Percentiles rank a stretch among this genome's conserved stretches.
Evolutionary conservation across 2,888 invertebrate genomes (phyloP).

Genomic region (Gasteruption jaculator): DNA sequence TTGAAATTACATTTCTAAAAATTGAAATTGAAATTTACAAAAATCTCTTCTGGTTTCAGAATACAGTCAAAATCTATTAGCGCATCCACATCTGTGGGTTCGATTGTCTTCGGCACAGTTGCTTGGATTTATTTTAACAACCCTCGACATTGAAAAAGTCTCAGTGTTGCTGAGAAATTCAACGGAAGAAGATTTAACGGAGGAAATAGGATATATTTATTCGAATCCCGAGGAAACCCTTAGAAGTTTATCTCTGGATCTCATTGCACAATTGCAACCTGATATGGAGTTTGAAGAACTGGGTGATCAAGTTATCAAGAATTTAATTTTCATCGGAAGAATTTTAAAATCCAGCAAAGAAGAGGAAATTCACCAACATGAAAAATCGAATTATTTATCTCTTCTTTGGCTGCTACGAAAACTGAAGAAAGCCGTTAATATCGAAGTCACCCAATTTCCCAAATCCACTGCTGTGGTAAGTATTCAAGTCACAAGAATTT

Average conservation of each 20-base stretch:
- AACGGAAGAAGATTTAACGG: conserved; percentile 44
- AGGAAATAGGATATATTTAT: conserved; percentile 61
- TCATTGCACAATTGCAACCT: conserved; percentile 70
- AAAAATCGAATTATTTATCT: conserved; percentile 54
- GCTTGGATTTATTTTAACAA: conserved; percentile 66
- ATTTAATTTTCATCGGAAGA: conserved; percentile 66
- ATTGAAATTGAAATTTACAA: too few relatives aligned
- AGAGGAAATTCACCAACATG: conserved; percentile 12
- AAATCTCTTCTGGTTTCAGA: conserved; percentile 54
- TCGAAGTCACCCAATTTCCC: conserved; percentile 72
- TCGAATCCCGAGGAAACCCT: conserved; percentile 60
- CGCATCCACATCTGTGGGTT: conserved; percentile 85
- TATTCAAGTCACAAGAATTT: conserved; percentile 32
- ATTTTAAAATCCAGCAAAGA: conserved; percentile 58
- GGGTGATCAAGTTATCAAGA: conserved; percentile 70
- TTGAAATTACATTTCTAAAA: too few relatives aligned
- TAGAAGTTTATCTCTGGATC: conserved; percentile 67
- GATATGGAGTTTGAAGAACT: conserved; percentile 65
- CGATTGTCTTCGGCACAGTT: conserved; percentile 73
- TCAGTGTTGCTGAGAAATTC: conserved; percentile 55
- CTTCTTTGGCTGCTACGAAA: conserved; percentile 72
- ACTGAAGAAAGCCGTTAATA: conserved; percentile 70
- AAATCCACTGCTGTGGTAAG: conserved; percentile 68
- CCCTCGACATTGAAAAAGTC: conserved; percentile 59
- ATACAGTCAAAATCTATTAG: conserved; percentile 67